Evolutionary conservation across 2,797 vertebrate species (phyloP), one percentile per base, ranked within the genome.

Genomic region (Glossophaga mutica): DNA sequence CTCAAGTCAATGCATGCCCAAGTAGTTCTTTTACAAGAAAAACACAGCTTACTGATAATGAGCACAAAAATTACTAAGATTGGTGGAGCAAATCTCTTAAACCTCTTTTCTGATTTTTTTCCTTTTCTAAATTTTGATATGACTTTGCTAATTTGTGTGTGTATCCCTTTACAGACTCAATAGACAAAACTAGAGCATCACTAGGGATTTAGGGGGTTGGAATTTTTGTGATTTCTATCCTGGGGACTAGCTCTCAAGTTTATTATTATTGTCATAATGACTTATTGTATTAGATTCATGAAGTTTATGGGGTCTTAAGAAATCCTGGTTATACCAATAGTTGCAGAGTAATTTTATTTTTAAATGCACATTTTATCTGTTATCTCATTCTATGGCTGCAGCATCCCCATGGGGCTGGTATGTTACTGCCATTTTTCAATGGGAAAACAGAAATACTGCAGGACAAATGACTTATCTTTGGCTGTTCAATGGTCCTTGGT

Each of bases 1-100:
- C 95, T 98, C 98, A 98, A 98, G 98, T 98, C 95, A 84, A 97
- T 96, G 98, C 97, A 98, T 73, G 96, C 97, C 97, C 96, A 98
- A 98, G 92, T 98, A 96, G 88, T 95, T 98, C 96, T 97, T 98
- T 96, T 84, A 95, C 0, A 16, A 98, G 97, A 98, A 98, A 97
- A 98, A 97, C 76, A 94, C 71, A 8, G 98, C 97, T 98, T 87
- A 46, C 96, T 96, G 96, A 94, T 98, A 98, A 98, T 96, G 97
- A 98, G 97, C 95, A 98, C 16, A 87, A 96, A 98, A 98, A 98
- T 96, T 98, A 96, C 97, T 98, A 97, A 98, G 95, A 97, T 83
- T 95, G 90, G 90, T 94, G 97, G 95, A 82, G 93, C 78, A 95
- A 96, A 93, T 95, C 96, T 96, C 92, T 94, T 96, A 86, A 96